A percentile compares a stretch with the other conserved stretches of the same genome.
Conservation (phyloP, 2,888 invertebrate genomes). For the Heteropelma amictum region DNA sequence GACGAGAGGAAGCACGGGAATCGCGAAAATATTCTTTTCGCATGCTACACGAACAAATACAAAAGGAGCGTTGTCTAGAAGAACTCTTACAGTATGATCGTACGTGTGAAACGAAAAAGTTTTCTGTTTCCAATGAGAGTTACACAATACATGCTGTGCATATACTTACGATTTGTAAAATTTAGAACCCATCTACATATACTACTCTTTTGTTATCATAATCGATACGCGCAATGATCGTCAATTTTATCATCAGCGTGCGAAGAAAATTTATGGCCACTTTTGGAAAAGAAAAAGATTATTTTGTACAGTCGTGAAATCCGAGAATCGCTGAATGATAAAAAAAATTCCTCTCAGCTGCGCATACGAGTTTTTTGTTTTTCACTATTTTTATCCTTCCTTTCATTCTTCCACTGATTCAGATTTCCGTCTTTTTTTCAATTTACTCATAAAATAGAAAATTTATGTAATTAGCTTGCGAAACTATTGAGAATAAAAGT, state of each 20-base stretch:
- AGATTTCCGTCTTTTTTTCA: constrained; percentile 15
- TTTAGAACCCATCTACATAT: constrained; percentile 1
- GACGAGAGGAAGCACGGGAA: too few species aligned
- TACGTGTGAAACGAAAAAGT: not conserved
- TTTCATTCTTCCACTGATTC: constrained; percentile 12
- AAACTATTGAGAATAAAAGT: constrained; percentile 36
- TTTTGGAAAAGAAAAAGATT: not conserved
- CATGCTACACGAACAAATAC: too few species aligned
- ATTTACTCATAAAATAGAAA: constrained; percentile 37
- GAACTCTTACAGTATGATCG: constrained; percentile 24
- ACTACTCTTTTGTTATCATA: not conserved
- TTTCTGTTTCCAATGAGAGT: constrained; percentile 19
- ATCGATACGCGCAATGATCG: not conserved
- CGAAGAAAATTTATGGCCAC: constrained; percentile 1
- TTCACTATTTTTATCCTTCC: constrained; percentile 15
- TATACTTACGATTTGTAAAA: constrained; percentile 26
- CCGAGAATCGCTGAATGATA: too few species aligned
- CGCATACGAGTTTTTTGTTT: not conserved
- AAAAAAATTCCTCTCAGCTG: constrained; percentile 7
- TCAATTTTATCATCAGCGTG: constrained; percentile 21
- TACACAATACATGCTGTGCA: constrained; percentile 28
- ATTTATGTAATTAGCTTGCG: constrained; percentile 47
- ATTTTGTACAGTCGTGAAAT: constrained; percentile 43
- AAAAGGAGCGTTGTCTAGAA: too few species aligned
- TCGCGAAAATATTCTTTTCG: too few species aligned